Conservation (phyloP, 2,888 invertebrate species). For the Drosophila nr. fundita region DNA sequence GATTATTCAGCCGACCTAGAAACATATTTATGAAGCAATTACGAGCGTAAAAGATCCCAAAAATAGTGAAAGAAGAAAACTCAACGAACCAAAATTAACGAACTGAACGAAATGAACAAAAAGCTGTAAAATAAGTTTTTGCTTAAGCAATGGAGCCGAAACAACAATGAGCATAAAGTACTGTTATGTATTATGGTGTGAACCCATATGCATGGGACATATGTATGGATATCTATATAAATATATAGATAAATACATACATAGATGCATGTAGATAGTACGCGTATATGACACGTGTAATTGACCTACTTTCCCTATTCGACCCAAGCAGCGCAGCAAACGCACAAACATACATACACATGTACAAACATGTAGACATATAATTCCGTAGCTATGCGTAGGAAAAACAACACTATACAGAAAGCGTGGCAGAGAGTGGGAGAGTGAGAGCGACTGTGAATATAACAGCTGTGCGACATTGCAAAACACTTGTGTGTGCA, state of each 20-base stretch:
- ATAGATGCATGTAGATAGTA: conserved; percentile 21
- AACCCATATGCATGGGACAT: conserved; percentile 3
- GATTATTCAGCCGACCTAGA: conserved; percentile 60
- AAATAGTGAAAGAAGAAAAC: conserved; percentile 23
- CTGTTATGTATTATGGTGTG: conserved; percentile 10
- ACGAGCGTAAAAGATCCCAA: conserved; percentile 12
- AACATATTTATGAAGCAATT: conserved; percentile 47
- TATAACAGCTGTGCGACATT: conserved; percentile 34
- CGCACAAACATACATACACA: conserved; percentile 11
- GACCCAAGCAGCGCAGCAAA: conserved; percentile 48
- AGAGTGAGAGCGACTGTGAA: neutral
- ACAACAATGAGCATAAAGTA: conserved; percentile 48
- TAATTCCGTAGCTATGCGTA: conserved; percentile 44
- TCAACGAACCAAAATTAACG: conserved; percentile 3
- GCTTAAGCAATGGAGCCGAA: conserved; percentile 30
- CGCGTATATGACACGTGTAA: conserved; percentile 80
- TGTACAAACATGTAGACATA: conserved; percentile 10
- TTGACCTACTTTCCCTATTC: conserved; percentile 83
- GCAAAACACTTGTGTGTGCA: neutral
- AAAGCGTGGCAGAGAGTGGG: conserved; percentile 3
- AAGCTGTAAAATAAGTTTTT: conserved; percentile 34
- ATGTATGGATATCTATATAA: conserved; percentile 1
- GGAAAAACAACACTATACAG: conserved; percentile 1
- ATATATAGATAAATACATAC: conserved; percentile 2
- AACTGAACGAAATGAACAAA: conserved; percentile 22